A percentile compares a stretch with the other conserved stretches of the same genome.
These are phyloP conservation scores for Catonia carolina DNA, from an alignment of 2,888 invertebrate genomes.

Conservation along the genomic window DNA sequence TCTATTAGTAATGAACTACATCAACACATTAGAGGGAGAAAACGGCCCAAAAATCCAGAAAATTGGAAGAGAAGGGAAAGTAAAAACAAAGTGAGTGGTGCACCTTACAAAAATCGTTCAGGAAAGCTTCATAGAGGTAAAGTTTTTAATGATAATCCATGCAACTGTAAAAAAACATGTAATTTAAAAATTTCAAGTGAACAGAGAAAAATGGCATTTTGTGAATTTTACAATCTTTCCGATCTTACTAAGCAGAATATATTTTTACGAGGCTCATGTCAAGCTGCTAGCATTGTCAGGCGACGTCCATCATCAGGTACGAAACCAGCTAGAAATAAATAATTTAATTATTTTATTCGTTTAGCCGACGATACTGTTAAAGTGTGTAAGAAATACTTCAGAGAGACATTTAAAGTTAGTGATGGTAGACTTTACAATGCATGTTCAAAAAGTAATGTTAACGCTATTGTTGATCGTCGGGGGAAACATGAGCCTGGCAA, in stretches of 20 bases:
- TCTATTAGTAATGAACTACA: no score
- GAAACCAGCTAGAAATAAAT: no score
- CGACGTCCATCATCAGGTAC: no score
- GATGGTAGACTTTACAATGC: constrained; percentile 19
- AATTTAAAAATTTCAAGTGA: constrained; percentile 7
- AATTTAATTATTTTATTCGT: constrained; percentile 11
- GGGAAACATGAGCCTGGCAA: constrained; percentile 18
- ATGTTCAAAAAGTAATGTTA: constrained; percentile 12
- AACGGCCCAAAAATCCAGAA: constrained; percentile 11
- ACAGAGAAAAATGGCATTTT: constrained; percentile 7
- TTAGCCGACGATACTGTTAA: constrained; percentile 12
- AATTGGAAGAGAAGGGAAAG: constrained; percentile 2
- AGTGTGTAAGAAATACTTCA: constrained; percentile 21
- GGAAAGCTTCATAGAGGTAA: no score
- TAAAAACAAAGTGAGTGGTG: no score
- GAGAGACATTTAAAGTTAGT: constrained; percentile 14
- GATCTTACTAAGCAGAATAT: no score
- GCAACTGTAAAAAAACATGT: no score
- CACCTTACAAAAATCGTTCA: no score
- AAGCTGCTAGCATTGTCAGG: no score
- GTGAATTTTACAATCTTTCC: background rate
- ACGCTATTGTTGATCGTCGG: constrained; percentile 7
- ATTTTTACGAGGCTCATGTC: no score
- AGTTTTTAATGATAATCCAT: no score
- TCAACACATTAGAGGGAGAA: background rate